Evolutionary conservation across 1,140 invertebrate species (phyloP), one percentile per base, ranked within the genome.

Genomic region (Sarcophaga peregrina): DNA sequence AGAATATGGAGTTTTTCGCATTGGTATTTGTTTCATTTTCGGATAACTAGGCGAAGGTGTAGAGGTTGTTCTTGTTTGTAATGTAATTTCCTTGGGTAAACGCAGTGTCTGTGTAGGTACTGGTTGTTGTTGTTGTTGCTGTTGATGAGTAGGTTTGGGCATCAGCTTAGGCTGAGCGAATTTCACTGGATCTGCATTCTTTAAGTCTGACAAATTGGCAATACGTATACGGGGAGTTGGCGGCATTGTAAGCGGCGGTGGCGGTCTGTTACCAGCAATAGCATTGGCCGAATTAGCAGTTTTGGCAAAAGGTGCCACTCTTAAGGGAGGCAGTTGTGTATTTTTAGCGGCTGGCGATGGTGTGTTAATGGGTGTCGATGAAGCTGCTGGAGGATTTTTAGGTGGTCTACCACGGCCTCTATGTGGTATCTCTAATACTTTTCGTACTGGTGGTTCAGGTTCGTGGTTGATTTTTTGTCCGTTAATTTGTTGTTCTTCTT

Each of bases 1-100:
- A 3, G 85, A 86, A 45, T 88, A 88, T 11, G 86, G 86, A 5
- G 87, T 87, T 11, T 88, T 86, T 4, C 87, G 73, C 48, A 87
- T 84, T 6, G 87, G 87, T 50, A 88, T 85, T 45, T 85, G 37
- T 81, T 88, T 88, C 15, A 88, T 82, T 0, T 83, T 48, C 0
- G 86, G 84, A 85, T 85, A 74, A 13, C 17, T 74, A 10, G 46
- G 17, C 3, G 50, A 47, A 25, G 45, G 25, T 6, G 17, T 68
- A 8, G 72, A 15, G 8, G 73, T 20, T 4, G 80, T 81, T 47
- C 86, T 54, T 37, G 85, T 83, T 80, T 87, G 87, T 15, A 85
- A 72, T 58, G 83, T 85, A 5, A 87, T 83, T 17, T 88, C 86
- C 13, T 85, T 84, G 5, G 87, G 83, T 0, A 58, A 52, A 37